These are phyloP conservation scores for Petroica traversi DNA, from an alignment of 2,113 vertebrate species.

Conservation along the genomic window DNA sequence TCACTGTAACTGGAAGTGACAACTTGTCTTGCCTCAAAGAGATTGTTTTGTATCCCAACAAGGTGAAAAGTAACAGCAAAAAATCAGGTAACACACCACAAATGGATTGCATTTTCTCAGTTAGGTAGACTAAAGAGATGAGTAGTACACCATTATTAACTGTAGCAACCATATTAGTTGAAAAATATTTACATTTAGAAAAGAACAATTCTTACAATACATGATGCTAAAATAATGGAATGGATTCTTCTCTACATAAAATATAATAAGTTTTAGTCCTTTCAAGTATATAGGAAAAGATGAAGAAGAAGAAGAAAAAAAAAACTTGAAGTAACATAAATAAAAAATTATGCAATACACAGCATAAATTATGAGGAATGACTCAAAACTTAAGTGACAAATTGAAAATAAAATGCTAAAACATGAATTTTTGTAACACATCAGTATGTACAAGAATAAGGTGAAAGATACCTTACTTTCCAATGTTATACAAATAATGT, in stretches of 20 bases:
- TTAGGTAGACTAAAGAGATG: neutral
- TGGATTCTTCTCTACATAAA: neutral
- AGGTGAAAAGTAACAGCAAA: slow-evolving; percentile 24
- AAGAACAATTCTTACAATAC: neutral
- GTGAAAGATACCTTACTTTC: neutral
- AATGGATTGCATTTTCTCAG: neutral
- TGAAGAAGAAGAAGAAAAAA: neutral
- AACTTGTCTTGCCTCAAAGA: slow-evolving; percentile 34
- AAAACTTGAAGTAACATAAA: neutral
- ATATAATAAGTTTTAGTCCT: neutral
- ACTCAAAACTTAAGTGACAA: neutral
- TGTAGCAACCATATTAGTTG: neutral
- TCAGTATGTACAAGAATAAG: neutral
- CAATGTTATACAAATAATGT: neutral
- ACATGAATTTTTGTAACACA: neutral
- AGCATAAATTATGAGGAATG: neutral
- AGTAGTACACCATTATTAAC: neutral
- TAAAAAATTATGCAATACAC: neutral
- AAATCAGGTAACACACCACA: neutral
- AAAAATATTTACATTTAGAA: neutral
- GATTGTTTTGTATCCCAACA: slow-evolving; percentile 25
- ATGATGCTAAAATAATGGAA: neutral
- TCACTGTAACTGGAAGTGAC: slow-evolving; percentile 66
- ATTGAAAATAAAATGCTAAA: neutral
- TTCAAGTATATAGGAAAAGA: neutral